phyloP scores from a whole-genome alignment of 2,113 vertebrate species.

The Maccullochella peelii region DNA sequence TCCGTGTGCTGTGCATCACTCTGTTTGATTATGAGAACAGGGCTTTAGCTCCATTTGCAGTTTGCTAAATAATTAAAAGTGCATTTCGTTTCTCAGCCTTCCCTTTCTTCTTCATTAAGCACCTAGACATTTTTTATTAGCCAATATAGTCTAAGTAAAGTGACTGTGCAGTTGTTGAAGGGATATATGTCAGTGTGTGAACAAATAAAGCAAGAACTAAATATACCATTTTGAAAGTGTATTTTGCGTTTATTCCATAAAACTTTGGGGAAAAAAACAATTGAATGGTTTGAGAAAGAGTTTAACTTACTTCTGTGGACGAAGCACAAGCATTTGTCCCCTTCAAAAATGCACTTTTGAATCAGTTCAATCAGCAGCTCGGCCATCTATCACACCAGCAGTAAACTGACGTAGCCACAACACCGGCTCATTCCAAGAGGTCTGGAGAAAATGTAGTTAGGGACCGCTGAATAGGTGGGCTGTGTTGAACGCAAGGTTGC shows the following conservation, averaged over 20 bases:
- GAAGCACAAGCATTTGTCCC: conserved; percentile 52
- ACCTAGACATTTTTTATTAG: neutral
- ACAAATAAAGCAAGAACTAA: conserved; percentile 10
- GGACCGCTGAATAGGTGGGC: conserved; percentile 36
- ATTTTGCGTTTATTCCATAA: neutral
- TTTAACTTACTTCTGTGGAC: conserved; percentile 29
- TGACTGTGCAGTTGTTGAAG: neutral
- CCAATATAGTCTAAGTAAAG: neutral
- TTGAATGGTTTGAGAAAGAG: neutral
- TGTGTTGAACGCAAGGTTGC: conserved; percentile 24
- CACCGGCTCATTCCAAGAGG: conserved; percentile 42
- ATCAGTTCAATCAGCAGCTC: conserved; percentile 66
- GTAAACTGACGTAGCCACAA: conserved; percentile 53
- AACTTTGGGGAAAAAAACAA: neutral
- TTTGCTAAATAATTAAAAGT: conserved; percentile 74
- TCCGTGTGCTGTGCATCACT: conserved; percentile 30
- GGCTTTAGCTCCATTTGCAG: conserved; percentile 52
- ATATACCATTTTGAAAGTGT: neutral
- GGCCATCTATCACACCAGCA: conserved; percentile 59
- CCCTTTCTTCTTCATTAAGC: conserved; percentile 45
- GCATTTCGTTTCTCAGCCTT: conserved; percentile 62
- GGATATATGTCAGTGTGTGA: neutral
- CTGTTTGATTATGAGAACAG: conserved; percentile 49
- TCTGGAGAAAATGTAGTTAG: conserved; percentile 60
- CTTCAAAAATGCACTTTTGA: conserved; percentile 54